These are phyloP conservation scores for Climacteris rufus DNA, from an alignment of 2,113 vertebrate species.

Conservation along the genomic window DNA sequence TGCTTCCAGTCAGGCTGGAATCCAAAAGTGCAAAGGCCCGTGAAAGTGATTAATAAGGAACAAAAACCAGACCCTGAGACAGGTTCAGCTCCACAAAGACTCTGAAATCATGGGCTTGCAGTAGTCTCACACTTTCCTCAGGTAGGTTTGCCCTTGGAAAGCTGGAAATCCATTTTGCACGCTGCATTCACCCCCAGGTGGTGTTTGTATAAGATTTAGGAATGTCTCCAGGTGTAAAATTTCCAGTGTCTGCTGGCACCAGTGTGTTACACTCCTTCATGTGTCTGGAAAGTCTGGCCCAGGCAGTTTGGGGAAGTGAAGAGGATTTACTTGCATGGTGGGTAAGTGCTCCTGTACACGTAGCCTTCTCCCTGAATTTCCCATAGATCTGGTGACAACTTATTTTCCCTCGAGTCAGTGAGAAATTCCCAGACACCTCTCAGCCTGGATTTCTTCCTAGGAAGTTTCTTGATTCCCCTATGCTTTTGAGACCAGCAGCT, in stretches of 20 bases:
- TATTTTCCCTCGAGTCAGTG: neutral
- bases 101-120: neutral
- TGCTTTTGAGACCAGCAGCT: neutral
- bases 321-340: neutral
- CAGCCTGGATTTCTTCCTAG: neutral
- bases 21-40: neutral
- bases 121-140: neutral
- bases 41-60: conserved; percentile 11
- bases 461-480: neutral
- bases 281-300: neutral
- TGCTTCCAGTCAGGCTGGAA: conserved; percentile 21
- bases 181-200: neutral
- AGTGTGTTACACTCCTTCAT: neutral
- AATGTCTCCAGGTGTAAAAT: neutral
- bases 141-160: neutral
- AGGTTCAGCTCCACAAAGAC: neutral
- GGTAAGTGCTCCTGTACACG: neutral
- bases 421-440: neutral
- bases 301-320: neutral
- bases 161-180: neutral
- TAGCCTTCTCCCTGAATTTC: neutral
- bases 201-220: neutral
- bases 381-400: neutral
- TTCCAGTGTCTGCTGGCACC: neutral
- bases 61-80: neutral